Conservation (phyloP, 2,888 invertebrate genomes). For the Lepetodrilus schrolli region DNA sequence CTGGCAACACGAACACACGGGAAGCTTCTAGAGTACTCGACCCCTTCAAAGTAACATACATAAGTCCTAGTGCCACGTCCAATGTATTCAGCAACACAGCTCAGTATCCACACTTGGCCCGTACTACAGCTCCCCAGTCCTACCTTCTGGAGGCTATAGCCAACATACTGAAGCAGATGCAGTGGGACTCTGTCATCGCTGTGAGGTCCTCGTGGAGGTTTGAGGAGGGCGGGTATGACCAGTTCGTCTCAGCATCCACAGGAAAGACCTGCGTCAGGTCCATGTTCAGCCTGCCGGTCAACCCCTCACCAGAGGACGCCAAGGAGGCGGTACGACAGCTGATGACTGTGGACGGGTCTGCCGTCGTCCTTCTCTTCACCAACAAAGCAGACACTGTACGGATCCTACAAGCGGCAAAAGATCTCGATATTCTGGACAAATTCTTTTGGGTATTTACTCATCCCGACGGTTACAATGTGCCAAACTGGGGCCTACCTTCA, state of each 20-base stretch:
- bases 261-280: constrained; percentile 46
- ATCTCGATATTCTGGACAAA: constrained; percentile 46
- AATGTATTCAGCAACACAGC: constrained; percentile 48
- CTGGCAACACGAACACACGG: constrained; percentile 58
- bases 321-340: constrained; percentile 44
- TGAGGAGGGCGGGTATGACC: neutral
- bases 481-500: neutral
- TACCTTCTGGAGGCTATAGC: constrained; percentile 64
- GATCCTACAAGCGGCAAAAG: constrained; percentile 53
- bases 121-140: constrained; percentile 63
- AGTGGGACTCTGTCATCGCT: constrained; percentile 74
- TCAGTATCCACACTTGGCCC: constrained; percentile 59
- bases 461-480: constrained; percentile 3
- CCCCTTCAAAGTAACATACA: constrained; percentile 78
- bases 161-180: constrained; percentile 67
- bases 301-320: constrained; percentile 42
- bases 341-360: constrained; percentile 44
- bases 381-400: constrained; percentile 24
- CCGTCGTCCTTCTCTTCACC: constrained; percentile 70
- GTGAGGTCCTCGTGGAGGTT: constrained; percentile 58
- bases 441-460: constrained; percentile 64
- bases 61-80: constrained; percentile 62
- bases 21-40: constrained; percentile 76
- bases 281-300: constrained; percentile 39
- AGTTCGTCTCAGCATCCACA: neutral